phyloP scores from a whole-genome alignment of 1,140 invertebrate genomes.

The Habropoda laboriosa region DNA sequence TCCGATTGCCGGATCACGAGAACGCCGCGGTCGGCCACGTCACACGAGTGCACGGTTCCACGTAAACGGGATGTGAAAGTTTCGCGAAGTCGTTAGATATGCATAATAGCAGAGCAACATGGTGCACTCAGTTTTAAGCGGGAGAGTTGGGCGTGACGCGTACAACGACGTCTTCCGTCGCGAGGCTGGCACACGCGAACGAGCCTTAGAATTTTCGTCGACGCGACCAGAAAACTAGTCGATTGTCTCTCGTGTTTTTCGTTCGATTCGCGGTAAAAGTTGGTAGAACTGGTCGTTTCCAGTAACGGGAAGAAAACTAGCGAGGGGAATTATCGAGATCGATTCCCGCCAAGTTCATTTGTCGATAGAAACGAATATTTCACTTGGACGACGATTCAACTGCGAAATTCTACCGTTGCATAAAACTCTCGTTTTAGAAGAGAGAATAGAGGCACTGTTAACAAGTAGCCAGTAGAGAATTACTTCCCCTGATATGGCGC shows the following conservation, averaged over 20 bases:
- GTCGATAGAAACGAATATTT: no score
- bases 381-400: no score
- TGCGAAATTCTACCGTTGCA: no score
- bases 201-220: neutral
- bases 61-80: slow-evolving; percentile 72
- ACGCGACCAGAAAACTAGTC: neutral
- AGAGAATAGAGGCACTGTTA: no score
- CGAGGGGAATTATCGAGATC: neutral
- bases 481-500: slow-evolving; percentile 78
- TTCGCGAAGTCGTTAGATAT: slow-evolving; percentile 63
- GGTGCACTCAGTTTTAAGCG: slow-evolving; percentile 48
- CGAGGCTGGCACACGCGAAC: neutral
- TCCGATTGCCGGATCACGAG: slow-evolving; percentile 61
- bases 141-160: slow-evolving; percentile 59
- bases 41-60: slow-evolving; percentile 57
- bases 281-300: slow-evolving; percentile 16
- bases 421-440: no score
- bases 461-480: slow-evolving; percentile 59
- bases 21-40: slow-evolving; percentile 62
- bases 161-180: slow-evolving; percentile 16
- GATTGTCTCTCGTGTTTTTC: neutral
- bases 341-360: no score
- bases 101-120: slow-evolving; percentile 62
- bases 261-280: slow-evolving; percentile 1
- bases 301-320: neutral